These are phyloP conservation scores for Agrochola litura DNA, from an alignment of 2,888 invertebrate species.

Conservation along the genomic window DNA sequence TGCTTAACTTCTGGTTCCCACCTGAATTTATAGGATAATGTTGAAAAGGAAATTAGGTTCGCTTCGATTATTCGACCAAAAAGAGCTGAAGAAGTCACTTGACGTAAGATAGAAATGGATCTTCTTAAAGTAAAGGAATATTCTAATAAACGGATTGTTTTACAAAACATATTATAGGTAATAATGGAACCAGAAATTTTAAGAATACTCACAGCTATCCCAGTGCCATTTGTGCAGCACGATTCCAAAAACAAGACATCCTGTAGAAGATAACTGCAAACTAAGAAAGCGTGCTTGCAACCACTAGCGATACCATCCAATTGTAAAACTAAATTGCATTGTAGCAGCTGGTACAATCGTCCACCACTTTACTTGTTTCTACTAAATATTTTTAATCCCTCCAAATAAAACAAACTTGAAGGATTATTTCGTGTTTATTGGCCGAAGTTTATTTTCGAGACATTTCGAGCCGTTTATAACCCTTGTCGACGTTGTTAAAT, in stretches of 20 bases:
- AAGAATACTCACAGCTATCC: background rate
- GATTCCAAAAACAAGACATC: background rate
- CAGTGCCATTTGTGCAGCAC: background rate
- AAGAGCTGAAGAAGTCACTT: slow-evolving; percentile 36
- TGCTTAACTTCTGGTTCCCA: slow-evolving; percentile 74
- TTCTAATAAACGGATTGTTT: background rate
- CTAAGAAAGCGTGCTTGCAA: slow-evolving; percentile 21
- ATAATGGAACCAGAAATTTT: background rate
- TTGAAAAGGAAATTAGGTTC: slow-evolving; percentile 71
- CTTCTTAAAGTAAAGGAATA: background rate
- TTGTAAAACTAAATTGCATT: slow-evolving; percentile 37
- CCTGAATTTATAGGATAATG: slow-evolving; percentile 75
- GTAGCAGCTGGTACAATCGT: slow-evolving; percentile 33
- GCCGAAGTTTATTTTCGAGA: slow-evolving; percentile 56
- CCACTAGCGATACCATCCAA: slow-evolving; percentile 36
- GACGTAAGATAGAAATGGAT: slow-evolving; percentile 7
- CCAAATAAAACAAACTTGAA: slow-evolving; percentile 36
- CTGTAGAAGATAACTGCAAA: background rate
- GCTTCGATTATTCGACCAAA: slow-evolving; percentile 59
- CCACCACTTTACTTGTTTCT: slow-evolving; percentile 7
- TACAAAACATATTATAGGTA: background rate
- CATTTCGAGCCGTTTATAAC: slow-evolving; percentile 61
- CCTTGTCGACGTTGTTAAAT: slow-evolving; percentile 50
- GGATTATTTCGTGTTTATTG: slow-evolving; percentile 57
- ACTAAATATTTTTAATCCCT: slow-evolving; percentile 37